Base-by-base conservation (phyloP, 2,797 vertebrate genomes). In the Danio kyathit region DNA sequence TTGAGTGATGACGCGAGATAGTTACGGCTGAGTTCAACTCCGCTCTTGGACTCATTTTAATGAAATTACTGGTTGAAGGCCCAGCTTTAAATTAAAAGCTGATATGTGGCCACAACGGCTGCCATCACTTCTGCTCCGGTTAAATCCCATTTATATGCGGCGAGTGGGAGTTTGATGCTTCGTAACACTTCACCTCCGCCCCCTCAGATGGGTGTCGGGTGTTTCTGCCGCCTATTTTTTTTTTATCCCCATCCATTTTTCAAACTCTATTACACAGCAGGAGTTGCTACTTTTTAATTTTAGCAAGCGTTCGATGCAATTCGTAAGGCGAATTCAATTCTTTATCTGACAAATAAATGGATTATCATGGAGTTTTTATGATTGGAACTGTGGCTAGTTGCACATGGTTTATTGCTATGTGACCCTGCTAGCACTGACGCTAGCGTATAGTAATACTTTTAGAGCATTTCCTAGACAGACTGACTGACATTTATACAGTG, bases 1-100 rank as follows among this genome's bases (percentile, higher is more conserved):
- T 70, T 76, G 56, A 76, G 19, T 76, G 65, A 69, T 76, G 67
- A 41, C n/a, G 46, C 0, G 9, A 75, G 54, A 69, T 74, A 67
- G 73, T 67, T 67, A 69, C 63, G 64, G 46, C 63, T 75, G 43
- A 67, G 64, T 75, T 81, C 54, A 60, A 72, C 64, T 69, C 38
- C 0, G 44, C 72, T 69, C 46, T 74, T 74, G 64, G 80, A 69
- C 14, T 69, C 67, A 54, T 72, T 79, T 79, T 79, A 79, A 84
- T 84, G 69, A 82, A 75, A 84, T 84, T 74, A 84, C 83, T 67
- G 71, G 70, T 77, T 70, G 83, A 59, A 72, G 78, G 83, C 79
- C 29, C 43, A 57, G 74, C 67, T 52, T 66, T 81, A 67, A 81
- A 74, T 74, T 72, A 74, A 84, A 84, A 74, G 80, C 65, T 70